These are phyloP conservation scores for Nasonia giraulti DNA, from an alignment of 1,140 invertebrate species.

Conservation along the genomic window DNA sequence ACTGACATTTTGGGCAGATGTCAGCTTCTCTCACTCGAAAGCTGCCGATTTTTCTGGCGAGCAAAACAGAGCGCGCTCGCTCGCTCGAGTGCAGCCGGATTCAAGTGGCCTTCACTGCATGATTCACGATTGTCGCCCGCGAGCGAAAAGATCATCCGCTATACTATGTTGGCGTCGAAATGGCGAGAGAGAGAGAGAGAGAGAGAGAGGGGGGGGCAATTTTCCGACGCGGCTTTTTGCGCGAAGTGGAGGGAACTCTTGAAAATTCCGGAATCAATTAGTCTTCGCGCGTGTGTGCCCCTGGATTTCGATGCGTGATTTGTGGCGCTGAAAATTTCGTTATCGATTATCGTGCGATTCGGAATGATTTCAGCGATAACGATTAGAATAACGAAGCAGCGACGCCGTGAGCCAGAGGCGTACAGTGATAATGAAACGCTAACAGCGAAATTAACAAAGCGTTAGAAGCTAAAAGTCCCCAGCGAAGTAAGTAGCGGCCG, in stretches of 20 bases:
- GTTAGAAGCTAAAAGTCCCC: background rate
- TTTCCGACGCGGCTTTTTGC: conserved; percentile 33
- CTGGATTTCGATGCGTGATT: background rate
- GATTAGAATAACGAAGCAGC: too few relatives aligned
- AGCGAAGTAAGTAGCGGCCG: too few relatives aligned
- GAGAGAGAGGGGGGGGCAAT: background rate
- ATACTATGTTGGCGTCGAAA: background rate
- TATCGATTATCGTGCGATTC: too few relatives aligned
- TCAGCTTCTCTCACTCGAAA: conserved; percentile 7
- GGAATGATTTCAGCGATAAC: too few relatives aligned
- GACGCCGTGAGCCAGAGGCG: too few relatives aligned
- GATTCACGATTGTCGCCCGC: conserved; percentile 22
- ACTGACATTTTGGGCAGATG: conserved; percentile 27
- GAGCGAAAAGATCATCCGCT: conserved; percentile 42
- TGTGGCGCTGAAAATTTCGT: background rate
- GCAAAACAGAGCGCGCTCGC: background rate
- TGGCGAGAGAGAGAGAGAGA: background rate
- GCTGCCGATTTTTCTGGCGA: conserved; percentile 29
- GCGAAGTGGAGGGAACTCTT: background rate
- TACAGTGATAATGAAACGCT: too few relatives aligned
- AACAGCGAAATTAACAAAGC: background rate
- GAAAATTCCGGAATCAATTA: background rate
- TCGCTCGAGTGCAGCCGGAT: background rate
- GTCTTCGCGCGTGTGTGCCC: background rate
- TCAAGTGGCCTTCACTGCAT: conserved; percentile 5